Percentiles rank a stretch among this genome's conserved stretches.
phyloP scores from a whole-genome alignment of 2,797 vertebrate species.

The Uromys caudimaculatus region DNA sequence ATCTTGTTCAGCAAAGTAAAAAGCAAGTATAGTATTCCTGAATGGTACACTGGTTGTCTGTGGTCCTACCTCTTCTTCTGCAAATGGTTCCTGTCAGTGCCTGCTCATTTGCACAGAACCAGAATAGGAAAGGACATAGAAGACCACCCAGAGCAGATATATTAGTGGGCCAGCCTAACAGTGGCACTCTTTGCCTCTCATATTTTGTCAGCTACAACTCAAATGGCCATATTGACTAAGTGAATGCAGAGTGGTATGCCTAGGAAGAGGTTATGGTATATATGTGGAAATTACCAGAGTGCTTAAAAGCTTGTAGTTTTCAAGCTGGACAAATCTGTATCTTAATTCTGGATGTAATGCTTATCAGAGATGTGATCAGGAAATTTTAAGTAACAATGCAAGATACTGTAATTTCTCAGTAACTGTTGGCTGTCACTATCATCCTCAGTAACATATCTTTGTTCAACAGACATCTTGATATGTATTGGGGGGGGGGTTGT shows the following conservation, averaged over 20 bases:
- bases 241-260: neutral
- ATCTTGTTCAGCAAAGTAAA: constrained; percentile 15
- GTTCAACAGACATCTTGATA: neutral
- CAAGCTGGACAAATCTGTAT: neutral
- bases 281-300: neutral
- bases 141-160: neutral
- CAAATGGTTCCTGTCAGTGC: neutral
- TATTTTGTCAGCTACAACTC: neutral
- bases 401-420: neutral
- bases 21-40: neutral
- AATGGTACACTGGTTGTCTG: neutral
- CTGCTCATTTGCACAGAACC: neutral
- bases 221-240: neutral
- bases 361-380: neutral
- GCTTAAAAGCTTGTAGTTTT: neutral
- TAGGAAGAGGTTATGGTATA: neutral
- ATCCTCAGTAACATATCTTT: neutral
- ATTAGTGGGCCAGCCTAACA: neutral
- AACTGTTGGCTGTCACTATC: neutral
- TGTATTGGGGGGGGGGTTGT: neutral
- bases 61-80: neutral
- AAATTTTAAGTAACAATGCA: neutral
- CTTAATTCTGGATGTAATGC: neutral
- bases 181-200: neutral
- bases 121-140: neutral